phyloP scores from a whole-genome alignment of 2,113 vertebrate species.

The Nerophis ophidion region DNA sequence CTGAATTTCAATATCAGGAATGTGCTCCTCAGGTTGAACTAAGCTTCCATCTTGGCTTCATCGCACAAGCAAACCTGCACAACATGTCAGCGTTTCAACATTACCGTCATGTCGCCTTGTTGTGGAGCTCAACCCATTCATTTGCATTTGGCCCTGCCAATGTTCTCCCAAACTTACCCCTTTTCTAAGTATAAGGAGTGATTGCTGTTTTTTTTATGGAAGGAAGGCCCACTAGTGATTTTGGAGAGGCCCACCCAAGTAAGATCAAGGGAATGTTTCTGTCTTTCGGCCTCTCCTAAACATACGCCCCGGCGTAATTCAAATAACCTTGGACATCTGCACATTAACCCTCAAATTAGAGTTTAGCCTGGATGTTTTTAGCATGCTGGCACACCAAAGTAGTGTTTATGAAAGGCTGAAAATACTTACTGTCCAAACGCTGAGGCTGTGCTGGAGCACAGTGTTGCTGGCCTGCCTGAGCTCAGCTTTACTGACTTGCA shows the following conservation, averaged over 20 bases:
- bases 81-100: constrained; percentile 33
- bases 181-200: constrained; percentile 59
- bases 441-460: constrained; percentile 28
- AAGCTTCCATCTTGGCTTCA: constrained; percentile 9
- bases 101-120: constrained; percentile 43
- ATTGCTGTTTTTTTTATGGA: constrained; percentile 62
- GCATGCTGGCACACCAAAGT: constrained; percentile 57
- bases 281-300: constrained; percentile 41
- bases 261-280: constrained; percentile 57
- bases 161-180: constrained; percentile 47
- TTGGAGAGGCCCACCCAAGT: constrained; percentile 67
- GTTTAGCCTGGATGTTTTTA: constrained; percentile 67
- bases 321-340: constrained; percentile 65
- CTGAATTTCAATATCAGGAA: neutral
- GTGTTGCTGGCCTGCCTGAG: constrained; percentile 22
- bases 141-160: constrained; percentile 50
- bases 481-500: neutral
- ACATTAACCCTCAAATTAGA: constrained; percentile 69
- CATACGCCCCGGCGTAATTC: constrained; percentile 66
- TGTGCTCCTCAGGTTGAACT: constrained; percentile 6
- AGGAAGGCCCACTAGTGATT: constrained; percentile 46
- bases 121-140: constrained; percentile 63
- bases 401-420: constrained; percentile 64
- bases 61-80: constrained; percentile 30
- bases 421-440: constrained; percentile 51